These are phyloP conservation scores for Chironex yamaguchii DNA, from an alignment of 30 jellyfish, hydroid and myxozoan genomes.

Conservation along the genomic window DNA sequence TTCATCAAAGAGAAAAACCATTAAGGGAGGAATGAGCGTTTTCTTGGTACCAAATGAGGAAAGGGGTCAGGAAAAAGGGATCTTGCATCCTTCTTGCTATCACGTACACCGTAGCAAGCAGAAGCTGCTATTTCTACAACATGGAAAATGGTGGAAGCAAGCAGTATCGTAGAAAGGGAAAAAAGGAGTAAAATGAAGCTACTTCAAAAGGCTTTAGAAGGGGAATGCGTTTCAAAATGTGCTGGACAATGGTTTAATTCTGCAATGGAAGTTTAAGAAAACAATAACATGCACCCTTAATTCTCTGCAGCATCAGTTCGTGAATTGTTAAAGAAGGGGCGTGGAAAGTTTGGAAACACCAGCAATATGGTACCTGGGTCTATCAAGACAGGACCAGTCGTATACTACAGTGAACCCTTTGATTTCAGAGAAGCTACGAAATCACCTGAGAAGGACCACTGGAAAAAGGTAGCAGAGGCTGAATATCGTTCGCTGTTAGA, in stretches of 20 bases:
- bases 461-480: too few relatives aligned
- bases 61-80: conserved; percentile 35
- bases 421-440: too few relatives aligned
- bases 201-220: conserved; percentile 11
- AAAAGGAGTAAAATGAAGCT: background rate
- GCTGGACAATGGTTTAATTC: conserved; percentile 43
- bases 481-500: too few relatives aligned
- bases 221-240: conserved; percentile 29
- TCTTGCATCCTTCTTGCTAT: conserved; percentile 28
- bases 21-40: background rate
- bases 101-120: conserved; percentile 1
- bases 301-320: conserved; percentile 37
- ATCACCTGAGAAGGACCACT: too few relatives aligned
- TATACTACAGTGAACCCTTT: too few relatives aligned
- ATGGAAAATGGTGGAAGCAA: conserved; percentile 53
- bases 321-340: conserved; percentile 18
- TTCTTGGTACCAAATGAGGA: conserved; percentile 41
- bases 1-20: conserved; percentile 25
- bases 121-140: conserved; percentile 6
- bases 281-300: conserved; percentile 14
- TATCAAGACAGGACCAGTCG: too few relatives aligned
- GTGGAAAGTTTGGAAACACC: conserved; percentile 41
- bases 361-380: too few relatives aligned
- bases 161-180: conserved; percentile 13
- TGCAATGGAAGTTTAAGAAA: conserved; percentile 47